Evolutionary conservation across 2,797 vertebrate genomes (phyloP), one percentile per base, ranked within the genome.

Genomic region (Myotis pilosus): DNA sequence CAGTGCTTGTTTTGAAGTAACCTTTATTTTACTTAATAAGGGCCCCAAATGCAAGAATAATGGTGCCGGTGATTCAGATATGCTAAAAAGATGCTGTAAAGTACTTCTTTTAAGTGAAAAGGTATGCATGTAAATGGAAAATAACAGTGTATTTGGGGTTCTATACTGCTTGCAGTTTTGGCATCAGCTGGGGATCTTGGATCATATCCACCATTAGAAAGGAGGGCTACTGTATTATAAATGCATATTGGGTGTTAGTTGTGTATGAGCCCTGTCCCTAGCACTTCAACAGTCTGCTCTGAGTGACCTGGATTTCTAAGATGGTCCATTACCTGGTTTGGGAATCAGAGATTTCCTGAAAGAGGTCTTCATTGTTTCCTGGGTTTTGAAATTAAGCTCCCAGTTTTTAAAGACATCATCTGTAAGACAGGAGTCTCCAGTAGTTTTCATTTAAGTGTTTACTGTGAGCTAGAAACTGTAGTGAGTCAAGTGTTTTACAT

Each of bases 381-480:
- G 57, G 91, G 23, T 72, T 84, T 84, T 62, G 93, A 88, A 91
- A 49, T 44, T 71, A 87, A 93, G 38, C 71, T 87, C 15, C 62
- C 11, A 79, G 4, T 87, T 85, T 89, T 94, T 53, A 88, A 86
- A 92, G 78, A 75, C 15, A 22, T 81, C 84, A 7, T 78, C 33
- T 92, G 5, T 75, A 75, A 47, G 85, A 84, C 15, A 83, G 60
- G 38, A 38, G 49, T 72, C 5, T 47, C n/a, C 5, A n/a, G 38
- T 38, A 76, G 28, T 72, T 95, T 95, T 85, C 0, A 0, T 1
- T 76, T 6, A 91, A 60, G 57, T 81, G 2, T 75, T 96, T 94
- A 33, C 6, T 68, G 36, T 78, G 33, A 53, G 38, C 20, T 74
- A 93, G 90, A 92, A 93, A 80, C 12, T n/a, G 0, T 79, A 66